These are phyloP conservation scores for Amphipyra tragopoginis DNA, from an alignment of 2,888 invertebrate genomes.

Conservation along the genomic window DNA sequence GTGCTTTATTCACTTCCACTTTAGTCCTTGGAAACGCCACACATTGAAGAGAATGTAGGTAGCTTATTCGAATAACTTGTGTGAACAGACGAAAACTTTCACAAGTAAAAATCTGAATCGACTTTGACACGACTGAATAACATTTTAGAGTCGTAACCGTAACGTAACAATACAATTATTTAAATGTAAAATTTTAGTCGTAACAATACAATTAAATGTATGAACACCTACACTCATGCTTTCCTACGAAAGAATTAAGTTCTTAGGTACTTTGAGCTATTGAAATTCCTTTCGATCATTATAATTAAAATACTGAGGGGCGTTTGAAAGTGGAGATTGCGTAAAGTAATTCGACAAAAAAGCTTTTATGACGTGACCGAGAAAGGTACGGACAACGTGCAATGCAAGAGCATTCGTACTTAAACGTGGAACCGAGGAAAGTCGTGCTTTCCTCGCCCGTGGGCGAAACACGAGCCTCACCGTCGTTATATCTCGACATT, in stretches of 20 bases:
- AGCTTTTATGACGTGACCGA: constrained; percentile 58
- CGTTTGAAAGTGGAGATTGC: constrained; percentile 45
- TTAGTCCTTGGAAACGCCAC: constrained; percentile 56
- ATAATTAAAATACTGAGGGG: constrained; percentile 10
- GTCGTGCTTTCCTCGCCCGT: constrained; percentile 53
- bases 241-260: too few species aligned
- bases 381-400: constrained; percentile 53
- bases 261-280: too few species aligned
- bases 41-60: constrained; percentile 16
- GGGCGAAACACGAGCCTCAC: constrained; percentile 34
- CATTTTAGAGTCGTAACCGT: too few species aligned
- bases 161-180: too few species aligned
- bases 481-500: constrained; percentile 31
- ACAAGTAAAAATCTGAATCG: too few species aligned
- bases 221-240: too few species aligned
- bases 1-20: constrained; percentile 66
- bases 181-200: too few species aligned
- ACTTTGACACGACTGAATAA: too few species aligned
- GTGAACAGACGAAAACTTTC: neutral
- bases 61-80: neutral
- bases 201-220: too few species aligned
- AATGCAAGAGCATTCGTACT: constrained; percentile 30
- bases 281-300: neutral
- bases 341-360: constrained; percentile 50
- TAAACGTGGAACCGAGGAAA: constrained; percentile 40